Evolutionary conservation across 2,113 vertebrate species (phyloP), one percentile per base, ranked within the genome.

Genomic region (Etheostoma cragini): DNA sequence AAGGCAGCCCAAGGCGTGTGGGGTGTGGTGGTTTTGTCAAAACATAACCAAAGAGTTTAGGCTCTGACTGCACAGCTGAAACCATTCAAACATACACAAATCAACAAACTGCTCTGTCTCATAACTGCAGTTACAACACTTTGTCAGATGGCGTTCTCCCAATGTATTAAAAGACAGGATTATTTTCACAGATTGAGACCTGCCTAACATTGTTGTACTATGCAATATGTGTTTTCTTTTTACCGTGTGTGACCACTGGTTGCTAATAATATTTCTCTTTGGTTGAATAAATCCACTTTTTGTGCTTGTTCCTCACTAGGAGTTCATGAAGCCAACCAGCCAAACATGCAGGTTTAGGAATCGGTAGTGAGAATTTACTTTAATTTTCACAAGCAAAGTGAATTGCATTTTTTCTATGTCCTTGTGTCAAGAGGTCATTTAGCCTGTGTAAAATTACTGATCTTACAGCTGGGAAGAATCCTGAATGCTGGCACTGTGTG

Each of bases 181-280:
- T 67, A 30, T 76, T 81, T 72, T 72, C 64, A 74, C 69, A 74
- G 33, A 63, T 70, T 75, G 45, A 87, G n/a, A 73, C 72, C 61
- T 84, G 82, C 78, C 79, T 86, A n/a, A 78, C 86, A 76, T 85
- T 81, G 69, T 86, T 83, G 21, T 85, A 76, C 92, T 94, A 94
- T 94, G 93, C 93, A 94, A 93, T 81, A 79, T 61, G 58, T 70
- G 17, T 73, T 80, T 82, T 78, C 19, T 24, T 83, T 72, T 84
- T 62, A 76, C 45, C 5, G 6, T 53, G 46, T 56, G 75, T 87
- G 72, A 85, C 47, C 87, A 38, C 46, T 76, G 71, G 68, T 76
- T 79, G 56, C 77, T 71, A 33, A 57, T 66, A 6, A 60, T 72
- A 63, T 69, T 72, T 76, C 21, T 24, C 65, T 80, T 62, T 21